Base-by-base conservation (phyloP, 1,140 invertebrate genomes). In the Stegodyphus mimosarum region DNA sequence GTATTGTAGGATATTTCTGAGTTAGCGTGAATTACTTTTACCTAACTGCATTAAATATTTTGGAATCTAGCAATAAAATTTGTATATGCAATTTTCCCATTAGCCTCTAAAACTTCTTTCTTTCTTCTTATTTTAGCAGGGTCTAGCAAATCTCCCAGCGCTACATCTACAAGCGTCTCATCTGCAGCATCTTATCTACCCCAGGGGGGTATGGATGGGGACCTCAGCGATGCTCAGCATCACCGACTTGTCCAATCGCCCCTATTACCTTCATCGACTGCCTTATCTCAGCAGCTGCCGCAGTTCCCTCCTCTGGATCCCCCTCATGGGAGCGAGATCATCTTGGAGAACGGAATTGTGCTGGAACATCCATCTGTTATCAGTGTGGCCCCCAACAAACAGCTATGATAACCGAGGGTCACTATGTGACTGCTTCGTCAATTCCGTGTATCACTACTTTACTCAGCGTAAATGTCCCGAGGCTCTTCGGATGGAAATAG, bases 211-310 rank as follows among this genome's bases (percentile, higher is more conserved):
- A 78, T 78, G 33, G 33, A 33, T 33, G 33, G 33, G 51, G 78
- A 80, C 17, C 1, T 67, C 17, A 52, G 18, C 52, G 76, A 79
- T 5, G 51, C 64, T 11, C 69, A 60, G 13, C 67, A 72, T 33
- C 76, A 78, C 66, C n/a, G 33, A 33, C 33, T 33, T 33, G 33
- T 33, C 33, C 78, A 80, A 66, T 83, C 80, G 4, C 80, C 80
- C 17, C 55, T 83, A 15, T n/a, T 83, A n/a, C 80, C 80, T 48
- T 74, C 80, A 6, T 83, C 80, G 5, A 48, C 55, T 13, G 18
- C 80, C 53, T 55, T 83, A 52, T 83, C 80, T 11, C 80, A 83
- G 63, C 80, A 83, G 60, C 80, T 83, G 49, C 80, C 80, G 5
- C 71, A 73, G 0, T 83, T 83, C n/a, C 70, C 80, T 6, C 80